Evolutionary conservation across 2,113 vertebrate species (phyloP).

Genomic region (Elaphurus davidianus): DNA sequence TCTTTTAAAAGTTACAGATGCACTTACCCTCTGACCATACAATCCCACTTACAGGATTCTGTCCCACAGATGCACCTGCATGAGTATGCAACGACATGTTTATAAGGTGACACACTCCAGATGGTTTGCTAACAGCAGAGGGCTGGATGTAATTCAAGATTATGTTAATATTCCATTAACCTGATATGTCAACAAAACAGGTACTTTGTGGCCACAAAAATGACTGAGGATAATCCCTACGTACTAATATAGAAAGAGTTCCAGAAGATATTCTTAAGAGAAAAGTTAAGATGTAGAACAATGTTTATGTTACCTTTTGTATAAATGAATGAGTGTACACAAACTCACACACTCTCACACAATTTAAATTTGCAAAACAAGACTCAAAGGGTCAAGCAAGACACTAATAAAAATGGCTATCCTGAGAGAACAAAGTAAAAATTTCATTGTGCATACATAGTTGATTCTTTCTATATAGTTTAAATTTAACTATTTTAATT

Average conservation of each 20-base stretch:
- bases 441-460: neutral
- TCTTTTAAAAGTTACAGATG: neutral
- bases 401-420: neutral
- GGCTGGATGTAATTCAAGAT: neutral
- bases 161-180: neutral
- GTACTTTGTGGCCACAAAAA: neutral
- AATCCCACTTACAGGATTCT: neutral
- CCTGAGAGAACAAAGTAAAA: neutral
- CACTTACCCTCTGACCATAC: neutral
- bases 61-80: neutral
- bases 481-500: neutral
- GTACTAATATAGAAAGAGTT: neutral
- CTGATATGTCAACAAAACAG: neutral
- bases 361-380: neutral
- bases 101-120: neutral
- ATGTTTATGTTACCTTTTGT: neutral
- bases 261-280: neutral
- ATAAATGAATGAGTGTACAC: neutral
- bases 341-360: neutral
- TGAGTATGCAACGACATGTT: neutral
- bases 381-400: neutral
- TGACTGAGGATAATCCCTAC: neutral
- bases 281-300: neutral
- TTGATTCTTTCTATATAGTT: neutral
- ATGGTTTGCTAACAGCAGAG: neutral